A percentile compares a stretch with the other conserved stretches of the same genome.
Evolutionary conservation across 2,797 vertebrate genomes (phyloP).

Genomic region (Anniella stebbinsi): DNA sequence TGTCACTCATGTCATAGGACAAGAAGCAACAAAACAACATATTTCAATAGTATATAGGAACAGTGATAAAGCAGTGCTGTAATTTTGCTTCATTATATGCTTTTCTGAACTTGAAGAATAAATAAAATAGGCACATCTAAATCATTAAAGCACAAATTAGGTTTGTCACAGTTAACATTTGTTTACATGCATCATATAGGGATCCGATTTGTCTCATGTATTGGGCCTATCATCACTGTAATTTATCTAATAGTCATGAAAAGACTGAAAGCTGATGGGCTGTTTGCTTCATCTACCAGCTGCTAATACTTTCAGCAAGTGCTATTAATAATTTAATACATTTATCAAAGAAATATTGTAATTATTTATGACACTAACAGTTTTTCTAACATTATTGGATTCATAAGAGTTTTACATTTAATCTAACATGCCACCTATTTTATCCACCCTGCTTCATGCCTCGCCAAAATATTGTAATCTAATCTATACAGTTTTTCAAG

Average conservation of each 20-base stretch:
- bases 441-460: neutral
- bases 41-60: neutral
- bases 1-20: conserved; percentile 39
- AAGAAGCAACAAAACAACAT: conserved; percentile 14
- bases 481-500: neutral
- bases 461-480: neutral
- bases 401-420: neutral
- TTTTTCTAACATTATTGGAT: conserved; percentile 5
- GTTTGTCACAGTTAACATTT: conserved; percentile 41
- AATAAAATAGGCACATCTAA: conserved; percentile 53
- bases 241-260: conserved; percentile 60
- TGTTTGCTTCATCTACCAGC: conserved; percentile 57
- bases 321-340: conserved; percentile 64
- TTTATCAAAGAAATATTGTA: conserved; percentile 5
- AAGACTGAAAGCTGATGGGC: conserved; percentile 61
- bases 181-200: conserved; percentile 47
- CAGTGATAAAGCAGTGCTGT: conserved; percentile 17
- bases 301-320: conserved; percentile 60
- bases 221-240: conserved; percentile 57
- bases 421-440: neutral
- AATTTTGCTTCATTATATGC: conserved; percentile 14
- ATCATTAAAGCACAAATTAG: conserved; percentile 31
- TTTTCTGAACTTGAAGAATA: conserved; percentile 46
- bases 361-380: conserved; percentile 9
- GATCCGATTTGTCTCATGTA: conserved; percentile 53